phyloP scores from a whole-genome alignment of 2,888 invertebrate genomes.

The Watsonalla cultraria region DNA sequence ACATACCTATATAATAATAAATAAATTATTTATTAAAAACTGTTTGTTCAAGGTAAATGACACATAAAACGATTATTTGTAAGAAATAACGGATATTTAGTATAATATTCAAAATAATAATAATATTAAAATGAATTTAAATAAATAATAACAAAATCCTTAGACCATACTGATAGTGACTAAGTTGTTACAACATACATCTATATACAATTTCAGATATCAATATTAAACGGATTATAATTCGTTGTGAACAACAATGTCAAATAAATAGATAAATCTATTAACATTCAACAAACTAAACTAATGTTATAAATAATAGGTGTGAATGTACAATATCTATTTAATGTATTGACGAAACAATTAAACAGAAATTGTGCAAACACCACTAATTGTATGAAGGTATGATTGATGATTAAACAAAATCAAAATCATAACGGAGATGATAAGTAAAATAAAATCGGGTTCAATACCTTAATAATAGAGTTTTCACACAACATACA shows the following conservation, averaged over 20 bases:
- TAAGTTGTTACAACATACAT: slow-evolving; percentile 31
- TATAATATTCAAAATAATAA: slow-evolving; percentile 1
- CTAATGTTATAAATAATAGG: slow-evolving; percentile 43
- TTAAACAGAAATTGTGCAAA: slow-evolving; percentile 11
- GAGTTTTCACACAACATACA: slow-evolving; percentile 3
- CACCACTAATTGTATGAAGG: background rate
- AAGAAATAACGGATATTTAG: background rate
- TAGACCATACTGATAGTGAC: slow-evolving; percentile 40
- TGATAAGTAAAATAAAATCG: slow-evolving; percentile 7
- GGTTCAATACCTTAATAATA: slow-evolving; percentile 8
- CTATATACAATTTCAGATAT: slow-evolving; percentile 48
- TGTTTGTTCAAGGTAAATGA: too few species aligned
- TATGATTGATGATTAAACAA: slow-evolving; percentile 16
- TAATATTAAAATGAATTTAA: slow-evolving; percentile 16
- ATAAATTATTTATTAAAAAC: too few species aligned
- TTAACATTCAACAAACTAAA: slow-evolving; percentile 70
- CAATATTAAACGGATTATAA: slow-evolving; percentile 42
- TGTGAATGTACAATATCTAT: background rate
- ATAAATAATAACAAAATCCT: slow-evolving; percentile 20
- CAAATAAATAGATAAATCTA: slow-evolving; percentile 67
- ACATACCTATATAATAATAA: too few species aligned
- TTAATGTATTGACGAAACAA: slow-evolving; percentile 15
- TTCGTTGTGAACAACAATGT: slow-evolving; percentile 65
- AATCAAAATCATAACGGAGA: slow-evolving; percentile 15
- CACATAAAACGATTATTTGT: too few species aligned